These are phyloP conservation scores for Dryadula phaetusa DNA, from an alignment of 2,888 invertebrate genomes.

Conservation along the genomic window DNA sequence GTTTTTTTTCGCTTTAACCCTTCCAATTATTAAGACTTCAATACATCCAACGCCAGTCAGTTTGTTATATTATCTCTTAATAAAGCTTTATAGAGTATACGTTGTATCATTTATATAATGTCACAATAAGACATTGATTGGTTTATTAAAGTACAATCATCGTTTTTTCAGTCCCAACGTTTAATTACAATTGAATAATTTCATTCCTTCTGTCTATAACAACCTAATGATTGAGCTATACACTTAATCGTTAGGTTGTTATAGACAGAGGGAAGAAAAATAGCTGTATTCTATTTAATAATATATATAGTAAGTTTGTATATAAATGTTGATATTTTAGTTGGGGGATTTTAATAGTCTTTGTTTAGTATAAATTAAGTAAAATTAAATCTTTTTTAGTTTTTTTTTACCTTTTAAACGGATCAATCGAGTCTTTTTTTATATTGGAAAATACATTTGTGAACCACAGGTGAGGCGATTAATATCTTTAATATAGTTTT, in stretches of 20 bases:
- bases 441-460: too few relatives aligned
- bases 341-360: too few relatives aligned
- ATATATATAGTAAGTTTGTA: too few relatives aligned
- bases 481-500: too few relatives aligned
- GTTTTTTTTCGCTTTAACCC: background rate
- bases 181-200: conserved; percentile 10
- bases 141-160: conserved; percentile 5
- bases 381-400: too few relatives aligned
- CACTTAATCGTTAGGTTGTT: background rate
- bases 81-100: background rate
- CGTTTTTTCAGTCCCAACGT: background rate
- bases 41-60: background rate
- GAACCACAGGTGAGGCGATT: too few relatives aligned
- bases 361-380: too few relatives aligned
- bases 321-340: too few relatives aligned
- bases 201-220: too few relatives aligned
- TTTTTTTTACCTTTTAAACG: too few relatives aligned
- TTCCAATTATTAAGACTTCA: conserved; percentile 6
- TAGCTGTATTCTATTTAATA: background rate
- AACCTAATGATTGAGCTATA: background rate
- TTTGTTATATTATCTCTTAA: background rate
- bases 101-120: background rate
- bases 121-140: conserved; percentile 17
- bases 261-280: background rate
- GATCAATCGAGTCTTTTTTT: too few relatives aligned